Base-by-base conservation (phyloP, 2,113 vertebrate genomes). In the Chloropsis hardwickii region DNA sequence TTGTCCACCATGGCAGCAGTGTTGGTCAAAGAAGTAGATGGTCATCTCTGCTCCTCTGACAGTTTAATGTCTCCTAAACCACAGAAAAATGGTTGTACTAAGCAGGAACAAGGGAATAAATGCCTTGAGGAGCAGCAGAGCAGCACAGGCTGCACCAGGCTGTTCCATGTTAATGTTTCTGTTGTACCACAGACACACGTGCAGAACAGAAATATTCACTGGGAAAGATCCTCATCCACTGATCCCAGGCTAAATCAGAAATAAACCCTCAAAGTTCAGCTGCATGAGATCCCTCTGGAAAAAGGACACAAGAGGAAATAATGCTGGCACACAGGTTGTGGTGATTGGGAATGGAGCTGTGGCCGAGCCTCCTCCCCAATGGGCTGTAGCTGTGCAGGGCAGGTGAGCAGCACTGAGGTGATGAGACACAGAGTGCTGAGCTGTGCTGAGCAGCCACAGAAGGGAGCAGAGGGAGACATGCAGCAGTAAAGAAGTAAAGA, bases 111-210 rank as follows among this genome's bases (percentile, higher is more conserved):
- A 40, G 39, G 56, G 9, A 42, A 44, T 6, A 45, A 81, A 85
- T 0, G 5, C 39, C 42, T 12, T 6, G 14, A 81, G 84, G 81
- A 79, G 4, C 2, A 12, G 42, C 54, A 48, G 61, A 77, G 62
- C 65, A 22, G 31, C 23, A 28, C 54, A 58, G 71, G 12, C 23
- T 29, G 47, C 35, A 33, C 39, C 65, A 62, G 7, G 6, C 23
- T n/a, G 4, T 10, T 33, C 74, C 53, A 37, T 4, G 16, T 22
- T 66, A 48, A 2, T 31, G 16, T 21, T 45, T 39, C 42, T 58
- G 3, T 5, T 2, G 11, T 21, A 7, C 18, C 86, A 53, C 40
- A 60, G 60, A 18, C 37, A 56, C 40, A 18, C 0, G 0, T 37
- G 40, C 56, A 15, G 40, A 24, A 33, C 28, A 62, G 3, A 39